Base-by-base conservation (phyloP, 2,113 vertebrate genomes). In the Struthio camelus region DNA sequence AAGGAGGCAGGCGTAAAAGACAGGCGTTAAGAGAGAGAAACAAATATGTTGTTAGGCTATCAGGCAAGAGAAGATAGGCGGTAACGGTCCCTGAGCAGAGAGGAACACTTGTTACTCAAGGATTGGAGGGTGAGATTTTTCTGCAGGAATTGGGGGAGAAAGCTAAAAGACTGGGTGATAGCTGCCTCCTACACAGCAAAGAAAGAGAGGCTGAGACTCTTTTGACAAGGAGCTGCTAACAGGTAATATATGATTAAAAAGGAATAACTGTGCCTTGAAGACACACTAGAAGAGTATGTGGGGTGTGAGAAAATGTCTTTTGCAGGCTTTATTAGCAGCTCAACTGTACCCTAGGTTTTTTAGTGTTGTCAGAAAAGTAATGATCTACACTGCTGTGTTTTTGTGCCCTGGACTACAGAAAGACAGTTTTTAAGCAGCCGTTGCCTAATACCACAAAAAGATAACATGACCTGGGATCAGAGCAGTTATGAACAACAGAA, bases 201-300 rank as follows among this genome's bases (percentile, higher is more conserved):
- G 48, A 51, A 78, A 66, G 61, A 84, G 62, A 82, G 32, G 24
- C 62, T 61, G 24, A 54, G 44, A 89, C 80, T 87, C 93, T 89
- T 91, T 75, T 77, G 84, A 80, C 19, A 2, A 85, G 58, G 58
- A 87, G 62, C 72, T 82, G n/a, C 87, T 87, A 87, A 56, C 87
- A 85, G 89, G 75, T 91, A 91, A 96, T 77, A 42, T 30, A 36
- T 70, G 71, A 96, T 96, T 96, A 80, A 93, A 95, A 87, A 94
- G 66, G 76, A 88, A 80, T 91, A 96, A 66, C 94, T 59, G 61
- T 69, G 59, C 70, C 90, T 89, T 87, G 93, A 95, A 67, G 81
- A 67, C 22, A 36, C 11, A 69, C 54, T 34, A 80, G 85, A 94
- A 85, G 71, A 93, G 76, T 91, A 72, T 87, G 65, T 72, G 65